Evolutionary conservation across 1,140 invertebrate species (phyloP).

Genomic region (Aphis craccivora): DNA sequence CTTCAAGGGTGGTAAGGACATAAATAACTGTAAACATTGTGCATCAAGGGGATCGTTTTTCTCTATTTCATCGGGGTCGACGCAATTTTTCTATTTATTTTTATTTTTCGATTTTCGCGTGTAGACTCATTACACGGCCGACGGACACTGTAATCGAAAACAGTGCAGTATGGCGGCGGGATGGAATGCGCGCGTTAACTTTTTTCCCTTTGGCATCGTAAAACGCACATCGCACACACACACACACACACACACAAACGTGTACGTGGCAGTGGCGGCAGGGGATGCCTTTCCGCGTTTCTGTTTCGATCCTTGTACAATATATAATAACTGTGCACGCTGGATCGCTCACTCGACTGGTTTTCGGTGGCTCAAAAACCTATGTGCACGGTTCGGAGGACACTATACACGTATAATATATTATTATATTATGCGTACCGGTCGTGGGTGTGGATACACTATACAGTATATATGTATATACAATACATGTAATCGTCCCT

Average conservation of each 20-base stretch:
- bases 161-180: not conserved
- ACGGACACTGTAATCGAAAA: constrained; percentile 30
- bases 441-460: not conserved
- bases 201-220: constrained; percentile 16
- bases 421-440: not conserved
- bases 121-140: constrained; percentile 26
- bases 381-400: not conserved
- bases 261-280: not conserved
- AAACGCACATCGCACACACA: not conserved
- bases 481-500: not conserved
- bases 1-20: not conserved
- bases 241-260: not conserved
- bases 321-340: not conserved
- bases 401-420: not conserved
- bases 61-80: not conserved
- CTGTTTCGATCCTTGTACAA: constrained; percentile 11
- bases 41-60: not conserved
- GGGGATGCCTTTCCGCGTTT: not conserved
- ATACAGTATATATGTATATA: not conserved
- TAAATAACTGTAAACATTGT: constrained; percentile 1
- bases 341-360: not conserved
- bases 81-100: not conserved
- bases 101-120: constrained; percentile 22
- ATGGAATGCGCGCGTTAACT: not conserved
- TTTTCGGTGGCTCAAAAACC: not conserved